Base-by-base conservation (phyloP, 2,888 invertebrate species). In the Scaptomyza parva region DNA sequence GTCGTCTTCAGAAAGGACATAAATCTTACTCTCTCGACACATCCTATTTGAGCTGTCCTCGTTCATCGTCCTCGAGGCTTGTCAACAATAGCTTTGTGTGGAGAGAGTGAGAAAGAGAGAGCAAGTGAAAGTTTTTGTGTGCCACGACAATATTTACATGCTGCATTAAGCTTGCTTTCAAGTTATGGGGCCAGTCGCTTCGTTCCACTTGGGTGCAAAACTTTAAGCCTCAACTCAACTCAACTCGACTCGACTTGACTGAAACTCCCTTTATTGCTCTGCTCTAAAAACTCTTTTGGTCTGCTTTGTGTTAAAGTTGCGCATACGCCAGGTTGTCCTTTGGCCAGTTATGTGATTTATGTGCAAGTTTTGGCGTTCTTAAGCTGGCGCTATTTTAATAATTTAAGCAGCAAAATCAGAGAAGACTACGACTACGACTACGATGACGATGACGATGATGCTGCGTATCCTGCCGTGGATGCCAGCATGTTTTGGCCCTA, bases 61-160 rank as follows among this genome's bases (percentile, higher is more conserved):
- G 22, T 37, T 30, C 18, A 12, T 48, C 43, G 33, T 54, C 24
- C 71, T 70, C 55, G 30, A 58, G 65, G 70, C 62, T 53, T 84
- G 82, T 84, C 81, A 78, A 70, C 85, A 87, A 73, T 81, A 58
- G 74, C 48, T 33, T 37, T 37, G 37, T 37, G 17, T 8, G 3
- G 9, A 37, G 14, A 14, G 35, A 35, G 17, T 17, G 9, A n/a
- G 39, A 37, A 9, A 11, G 14, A 14, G 51, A 33, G 47, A 66
- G 58, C 68, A 41, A 83, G 70, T 85, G 81, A 87, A 81, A 81
- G 86, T 87, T 82, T 86, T 86, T 70, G 58, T 82, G 79, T 64
- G 78, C 79, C 86, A 82, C 71, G 86, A 63, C 88, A 88, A 83
- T 88, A 83, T 83, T 83, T 86, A 83, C 82, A 88, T 86, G 88